Percentiles rank a stretch among this genome's conserved stretches.
Evolutionary conservation across 2,888 invertebrate genomes (phyloP).

Genomic region (Caenorhabditis sinica): DNA sequence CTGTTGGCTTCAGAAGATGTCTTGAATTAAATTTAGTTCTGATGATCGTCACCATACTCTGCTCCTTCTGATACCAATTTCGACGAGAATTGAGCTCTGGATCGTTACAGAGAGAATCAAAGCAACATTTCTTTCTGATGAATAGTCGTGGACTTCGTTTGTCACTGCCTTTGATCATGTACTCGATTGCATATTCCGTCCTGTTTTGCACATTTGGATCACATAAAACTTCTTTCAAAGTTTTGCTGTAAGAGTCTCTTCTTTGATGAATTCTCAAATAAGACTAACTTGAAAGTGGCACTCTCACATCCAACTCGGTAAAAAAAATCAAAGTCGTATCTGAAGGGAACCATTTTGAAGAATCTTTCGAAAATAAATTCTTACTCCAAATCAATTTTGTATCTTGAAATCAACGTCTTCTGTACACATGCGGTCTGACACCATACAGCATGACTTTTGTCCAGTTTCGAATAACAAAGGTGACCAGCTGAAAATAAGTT

Average conservation of each 20-base stretch:
- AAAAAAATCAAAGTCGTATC: conserved; percentile 23
- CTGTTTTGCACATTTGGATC: not conserved
- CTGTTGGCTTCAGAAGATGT: not conserved
- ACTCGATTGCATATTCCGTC: conserved; percentile 12
- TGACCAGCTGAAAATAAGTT: conserved; percentile 5
- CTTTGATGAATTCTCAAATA: not conserved
- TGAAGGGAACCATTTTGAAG: conserved; percentile 1
- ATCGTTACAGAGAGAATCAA: conserved; percentile 25
- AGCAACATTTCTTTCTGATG: conserved; percentile 47
- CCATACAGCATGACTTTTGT: conserved; percentile 28
- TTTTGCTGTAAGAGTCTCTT: conserved; percentile 3
- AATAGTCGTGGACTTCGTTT: conserved; percentile 28
- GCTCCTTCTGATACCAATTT: conserved; percentile 27
- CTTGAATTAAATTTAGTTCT: not conserved
- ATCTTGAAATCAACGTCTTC: conserved; percentile 32
- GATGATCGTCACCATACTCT: conserved; percentile 26
- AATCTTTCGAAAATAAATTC: not conserved
- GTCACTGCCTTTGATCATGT: conserved; percentile 39
- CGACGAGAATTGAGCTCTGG: not conserved
- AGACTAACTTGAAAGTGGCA: conserved; percentile 19
- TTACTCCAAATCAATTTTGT: conserved; percentile 20
- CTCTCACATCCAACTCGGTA: conserved; percentile 50
- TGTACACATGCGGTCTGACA: conserved; percentile 33
- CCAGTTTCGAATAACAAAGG: conserved; percentile 24
- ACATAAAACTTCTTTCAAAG: conserved; percentile 9